Percentiles rank a stretch among this genome's conserved stretches.
phyloP scores from a whole-genome alignment of 2,888 invertebrate species.

The Dioctria linearis region DNA sequence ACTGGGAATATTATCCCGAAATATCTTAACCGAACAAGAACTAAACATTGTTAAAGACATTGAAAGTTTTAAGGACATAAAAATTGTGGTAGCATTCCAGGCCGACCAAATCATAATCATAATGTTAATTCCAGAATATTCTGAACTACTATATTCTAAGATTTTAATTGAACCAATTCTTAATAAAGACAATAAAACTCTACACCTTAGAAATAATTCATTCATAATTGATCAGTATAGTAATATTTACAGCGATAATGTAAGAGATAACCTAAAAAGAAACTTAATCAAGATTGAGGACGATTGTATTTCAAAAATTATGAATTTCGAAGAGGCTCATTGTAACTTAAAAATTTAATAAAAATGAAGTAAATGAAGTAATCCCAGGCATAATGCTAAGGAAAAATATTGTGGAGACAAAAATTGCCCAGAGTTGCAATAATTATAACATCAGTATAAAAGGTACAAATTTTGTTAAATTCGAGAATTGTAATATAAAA shows the following conservation, averaged over 20 bases:
- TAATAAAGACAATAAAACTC: neutral
- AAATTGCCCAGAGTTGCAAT: constrained; percentile 59
- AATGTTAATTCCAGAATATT: too few relatives aligned
- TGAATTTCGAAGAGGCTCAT: neutral
- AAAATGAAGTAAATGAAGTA: too few relatives aligned
- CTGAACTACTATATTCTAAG: too few relatives aligned
- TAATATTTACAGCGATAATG: neutral
- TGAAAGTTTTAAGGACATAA: too few relatives aligned
- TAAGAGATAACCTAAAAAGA: neutral
- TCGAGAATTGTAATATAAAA: neutral
- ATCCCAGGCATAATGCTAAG: neutral
- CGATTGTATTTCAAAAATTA: constrained; percentile 5
- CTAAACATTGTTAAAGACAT: too few relatives aligned
- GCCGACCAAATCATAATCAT: too few relatives aligned
- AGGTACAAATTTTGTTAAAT: constrained; percentile 5
- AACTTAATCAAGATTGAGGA: neutral
- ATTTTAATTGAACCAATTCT: neutral
- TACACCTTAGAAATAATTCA: neutral
- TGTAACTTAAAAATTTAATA: neutral
- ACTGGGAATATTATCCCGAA: too few relatives aligned
- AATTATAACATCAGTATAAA: constrained; percentile 59
- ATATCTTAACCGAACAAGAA: too few relatives aligned
- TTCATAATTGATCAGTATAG: neutral
- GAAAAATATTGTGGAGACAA: constrained; percentile 36
- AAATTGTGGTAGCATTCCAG: too few relatives aligned